A percentile compares a stretch with the other conserved stretches of the same genome.
Evolutionary conservation across 2,113 vertebrate genomes (phyloP).

Genomic region (Aptenodytes patagonicus): DNA sequence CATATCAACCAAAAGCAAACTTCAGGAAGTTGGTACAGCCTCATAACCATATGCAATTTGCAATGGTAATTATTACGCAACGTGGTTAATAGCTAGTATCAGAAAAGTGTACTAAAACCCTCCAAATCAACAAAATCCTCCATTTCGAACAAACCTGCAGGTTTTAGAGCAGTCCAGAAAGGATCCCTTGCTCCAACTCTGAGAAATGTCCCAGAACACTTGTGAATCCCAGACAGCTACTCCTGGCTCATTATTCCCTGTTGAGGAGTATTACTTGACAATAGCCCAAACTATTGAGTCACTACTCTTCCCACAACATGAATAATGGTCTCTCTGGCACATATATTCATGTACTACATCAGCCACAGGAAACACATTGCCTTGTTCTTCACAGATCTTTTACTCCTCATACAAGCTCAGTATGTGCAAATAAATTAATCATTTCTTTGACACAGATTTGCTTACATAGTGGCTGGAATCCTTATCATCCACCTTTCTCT

Average conservation of each 20-base stretch:
- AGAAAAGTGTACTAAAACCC: background rate
- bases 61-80: background rate
- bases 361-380: background rate
- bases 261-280: background rate
- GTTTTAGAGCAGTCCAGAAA: background rate
- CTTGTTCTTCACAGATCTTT: background rate
- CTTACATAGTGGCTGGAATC: constrained; percentile 87
- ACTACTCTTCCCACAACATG: background rate
- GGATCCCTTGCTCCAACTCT: background rate
- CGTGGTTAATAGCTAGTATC: background rate
- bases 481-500: constrained; percentile 87
- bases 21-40: background rate
- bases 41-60: background rate
- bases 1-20: background rate
- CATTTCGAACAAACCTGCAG: background rate
- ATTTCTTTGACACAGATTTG: constrained; percentile 42
- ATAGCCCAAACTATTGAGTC: background rate
- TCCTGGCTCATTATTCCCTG: background rate
- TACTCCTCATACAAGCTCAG: background rate
- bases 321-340: background rate
- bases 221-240: background rate
- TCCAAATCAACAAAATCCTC: background rate
- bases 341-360: background rate
- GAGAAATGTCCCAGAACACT: background rate
- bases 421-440: constrained; percentile 25